Evolutionary conservation across 1,140 invertebrate species (phyloP).

Genomic region (Lineus longissimus): DNA sequence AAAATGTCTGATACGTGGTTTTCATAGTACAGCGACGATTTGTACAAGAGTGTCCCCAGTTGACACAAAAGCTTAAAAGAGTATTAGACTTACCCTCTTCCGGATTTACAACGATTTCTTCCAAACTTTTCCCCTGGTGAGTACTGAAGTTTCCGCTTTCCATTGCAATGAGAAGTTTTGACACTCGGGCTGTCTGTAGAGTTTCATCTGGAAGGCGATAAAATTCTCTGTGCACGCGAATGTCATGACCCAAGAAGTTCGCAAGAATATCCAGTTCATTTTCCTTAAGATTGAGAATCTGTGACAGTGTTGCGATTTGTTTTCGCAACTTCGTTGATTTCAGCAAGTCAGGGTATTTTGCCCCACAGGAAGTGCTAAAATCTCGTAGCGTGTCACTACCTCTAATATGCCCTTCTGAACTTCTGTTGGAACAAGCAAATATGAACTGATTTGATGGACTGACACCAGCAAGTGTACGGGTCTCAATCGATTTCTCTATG

Average conservation of each 20-base stretch:
- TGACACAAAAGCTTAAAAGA: no score
- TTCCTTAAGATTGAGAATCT: conserved; percentile 23
- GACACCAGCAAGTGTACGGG: conserved; percentile 19
- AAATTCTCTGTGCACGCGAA: conserved; percentile 26
- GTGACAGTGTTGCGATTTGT: conserved; percentile 19
- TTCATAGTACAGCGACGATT: no score
- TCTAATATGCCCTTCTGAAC: conserved; percentile 17
- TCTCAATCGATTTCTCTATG: conserved; percentile 17
- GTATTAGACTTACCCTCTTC: no score
- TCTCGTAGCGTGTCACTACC: conserved; percentile 16
- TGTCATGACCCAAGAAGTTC: conserved; percentile 28
- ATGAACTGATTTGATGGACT: conserved; percentile 16
- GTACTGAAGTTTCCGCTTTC: no score
- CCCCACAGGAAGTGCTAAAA: conserved; percentile 9
- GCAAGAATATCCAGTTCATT: conserved; percentile 25
- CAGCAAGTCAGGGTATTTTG: conserved; percentile 10
- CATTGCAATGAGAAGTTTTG: no score
- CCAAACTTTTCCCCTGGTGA: no score
- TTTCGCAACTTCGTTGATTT: conserved; percentile 22
- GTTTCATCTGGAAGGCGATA: conserved; percentile 28
- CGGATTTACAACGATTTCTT: no score
- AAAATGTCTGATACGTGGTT: no score
- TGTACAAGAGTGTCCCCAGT: no score
- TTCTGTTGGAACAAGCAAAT: conserved; percentile 21
- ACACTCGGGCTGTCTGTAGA: conserved; percentile 25